These are phyloP conservation scores for Aleiodes leptofemur DNA, from an alignment of 2,888 invertebrate genomes.

Conservation along the genomic window DNA sequence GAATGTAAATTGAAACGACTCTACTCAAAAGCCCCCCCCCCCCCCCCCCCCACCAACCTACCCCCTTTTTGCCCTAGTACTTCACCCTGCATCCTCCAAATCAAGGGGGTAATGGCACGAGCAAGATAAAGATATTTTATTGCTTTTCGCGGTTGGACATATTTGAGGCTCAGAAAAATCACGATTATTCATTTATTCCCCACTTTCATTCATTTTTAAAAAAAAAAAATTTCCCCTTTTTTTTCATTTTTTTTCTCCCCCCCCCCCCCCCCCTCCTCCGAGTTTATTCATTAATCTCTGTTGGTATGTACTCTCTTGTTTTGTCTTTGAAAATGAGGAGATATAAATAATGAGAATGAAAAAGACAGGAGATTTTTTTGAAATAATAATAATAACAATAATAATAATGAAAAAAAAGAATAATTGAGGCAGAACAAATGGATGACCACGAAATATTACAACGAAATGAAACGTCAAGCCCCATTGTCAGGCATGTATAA, in stretches of 20 bases:
- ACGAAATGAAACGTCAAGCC: conserved; percentile 74
- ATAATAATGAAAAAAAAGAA: conserved; percentile 25
- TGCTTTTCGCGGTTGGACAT: conserved; percentile 65
- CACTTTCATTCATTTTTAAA: background rate
- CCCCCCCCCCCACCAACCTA: conserved; percentile 53
- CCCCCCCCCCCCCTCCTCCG: background rate
- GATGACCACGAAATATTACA: conserved; percentile 59
- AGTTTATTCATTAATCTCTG: background rate
- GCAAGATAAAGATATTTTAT: conserved; percentile 75
- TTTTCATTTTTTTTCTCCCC: conserved; percentile 4
- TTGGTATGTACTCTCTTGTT: no score
- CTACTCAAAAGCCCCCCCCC: conserved; percentile 55
- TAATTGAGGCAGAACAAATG: conserved; percentile 38
- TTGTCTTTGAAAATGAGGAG: background rate
- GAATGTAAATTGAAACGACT: conserved; percentile 72
- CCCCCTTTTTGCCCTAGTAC: conserved; percentile 42
- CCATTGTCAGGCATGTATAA: conserved; percentile 71
- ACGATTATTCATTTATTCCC: conserved; percentile 10
- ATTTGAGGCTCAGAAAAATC: conserved; percentile 51
- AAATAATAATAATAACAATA: conserved; percentile 6
- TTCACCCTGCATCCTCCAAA: conserved; percentile 57
- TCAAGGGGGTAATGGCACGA: conserved; percentile 74
- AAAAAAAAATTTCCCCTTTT: no score
- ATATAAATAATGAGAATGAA: conserved; percentile 5
- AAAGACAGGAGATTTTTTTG: conserved; percentile 8